Conservation (phyloP, 2,113 vertebrate genomes). For the Phylloscopus trochiloides region DNA sequence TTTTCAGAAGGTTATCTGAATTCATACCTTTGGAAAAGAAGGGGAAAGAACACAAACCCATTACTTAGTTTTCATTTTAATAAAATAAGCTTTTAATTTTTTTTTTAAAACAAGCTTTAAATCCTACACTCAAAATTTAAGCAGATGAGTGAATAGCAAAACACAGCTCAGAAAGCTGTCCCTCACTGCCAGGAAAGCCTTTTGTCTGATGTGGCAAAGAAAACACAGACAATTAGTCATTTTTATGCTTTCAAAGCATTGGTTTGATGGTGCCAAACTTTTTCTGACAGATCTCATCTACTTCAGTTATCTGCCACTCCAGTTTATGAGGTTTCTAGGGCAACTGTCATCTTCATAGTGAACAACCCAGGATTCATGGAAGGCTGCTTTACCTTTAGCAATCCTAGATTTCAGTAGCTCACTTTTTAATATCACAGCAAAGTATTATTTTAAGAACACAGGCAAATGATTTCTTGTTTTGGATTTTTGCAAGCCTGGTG, state of each 20-base stretch:
- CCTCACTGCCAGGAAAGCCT: slow-evolving; percentile 12
- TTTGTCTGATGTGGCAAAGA: slow-evolving; percentile 7
- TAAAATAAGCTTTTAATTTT: neutral
- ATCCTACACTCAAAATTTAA: neutral
- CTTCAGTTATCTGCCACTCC: slow-evolving; percentile 18
- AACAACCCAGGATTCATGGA: neutral
- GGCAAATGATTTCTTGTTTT: neutral
- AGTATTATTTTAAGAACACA: neutral
- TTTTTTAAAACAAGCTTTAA: neutral
- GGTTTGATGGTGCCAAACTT: slow-evolving; percentile 42
- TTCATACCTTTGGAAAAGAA: neutral
- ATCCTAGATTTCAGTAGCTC: neutral
- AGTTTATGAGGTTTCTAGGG: slow-evolving; percentile 39
- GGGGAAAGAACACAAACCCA: neutral
- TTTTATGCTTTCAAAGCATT: slow-evolving; percentile 48
- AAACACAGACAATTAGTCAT: slow-evolving; percentile 54
- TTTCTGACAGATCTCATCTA: slow-evolving; percentile 28
- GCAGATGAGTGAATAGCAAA: slow-evolving; percentile 14
- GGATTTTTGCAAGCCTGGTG: neutral
- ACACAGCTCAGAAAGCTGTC: neutral
- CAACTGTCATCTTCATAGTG: neutral
- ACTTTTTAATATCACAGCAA: neutral
- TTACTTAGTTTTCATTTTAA: neutral
- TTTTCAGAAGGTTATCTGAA: neutral
- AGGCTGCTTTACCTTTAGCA: neutral